Percentiles rank a stretch among this genome's conserved stretches.
phyloP scores from a whole-genome alignment of 1,140 invertebrate genomes.

The Saxidomus purpurata region DNA sequence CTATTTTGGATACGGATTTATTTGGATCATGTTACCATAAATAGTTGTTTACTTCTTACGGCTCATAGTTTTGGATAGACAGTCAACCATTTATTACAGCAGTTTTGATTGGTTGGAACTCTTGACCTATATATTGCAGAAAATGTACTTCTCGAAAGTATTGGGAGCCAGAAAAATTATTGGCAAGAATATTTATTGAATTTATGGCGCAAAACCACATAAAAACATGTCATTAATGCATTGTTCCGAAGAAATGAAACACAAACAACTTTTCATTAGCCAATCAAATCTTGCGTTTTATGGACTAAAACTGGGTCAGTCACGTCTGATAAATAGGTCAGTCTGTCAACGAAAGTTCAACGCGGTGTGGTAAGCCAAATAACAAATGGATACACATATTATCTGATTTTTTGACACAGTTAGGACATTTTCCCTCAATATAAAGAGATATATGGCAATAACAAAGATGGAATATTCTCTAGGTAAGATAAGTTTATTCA shows the following conservation, averaged over 20 bases:
- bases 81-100: constrained; percentile 28
- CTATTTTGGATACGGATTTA: neutral
- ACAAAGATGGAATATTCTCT: neutral
- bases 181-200: neutral
- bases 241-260: neutral
- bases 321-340: constrained; percentile 70
- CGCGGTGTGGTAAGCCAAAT: constrained; percentile 43
- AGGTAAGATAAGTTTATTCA: constrained; percentile 9
- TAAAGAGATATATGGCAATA: neutral
- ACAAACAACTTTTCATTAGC: constrained; percentile 65
- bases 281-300: constrained; percentile 65
- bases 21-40: constrained; percentile 66
- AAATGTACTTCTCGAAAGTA: neutral
- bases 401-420: constrained; percentile 27
- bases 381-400: constrained; percentile 44
- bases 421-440: neutral
- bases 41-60: constrained; percentile 75
- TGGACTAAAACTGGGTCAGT: constrained; percentile 66
- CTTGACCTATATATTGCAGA: constrained; percentile 66
- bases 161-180: neutral
- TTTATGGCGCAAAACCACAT: neutral
- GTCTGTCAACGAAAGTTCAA: constrained; percentile 73
- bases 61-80: constrained; percentile 67
- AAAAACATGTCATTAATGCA: neutral
- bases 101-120: constrained; percentile 64